These are phyloP conservation scores for Leptocoma aspasia DNA, from an alignment of 2,113 vertebrate genomes.

Conservation along the genomic window DNA sequence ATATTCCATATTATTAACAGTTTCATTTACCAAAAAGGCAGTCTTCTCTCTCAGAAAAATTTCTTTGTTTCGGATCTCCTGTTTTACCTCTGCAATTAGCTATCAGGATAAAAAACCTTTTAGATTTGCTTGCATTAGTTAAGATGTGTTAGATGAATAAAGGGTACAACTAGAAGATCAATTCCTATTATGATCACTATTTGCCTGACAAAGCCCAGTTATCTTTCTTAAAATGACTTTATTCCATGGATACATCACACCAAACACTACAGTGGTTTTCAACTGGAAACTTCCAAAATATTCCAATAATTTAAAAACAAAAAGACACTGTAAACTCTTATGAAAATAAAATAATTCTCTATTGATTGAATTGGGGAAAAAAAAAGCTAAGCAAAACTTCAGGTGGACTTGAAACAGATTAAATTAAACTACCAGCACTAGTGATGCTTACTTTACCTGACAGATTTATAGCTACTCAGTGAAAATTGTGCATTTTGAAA, in stretches of 20 bases:
- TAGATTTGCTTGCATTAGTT: neutral
- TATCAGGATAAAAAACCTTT: conserved; percentile 50
- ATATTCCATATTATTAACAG: conserved; percentile 85
- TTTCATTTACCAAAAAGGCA: conserved; percentile 81
- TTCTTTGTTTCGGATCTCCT: conserved; percentile 79
- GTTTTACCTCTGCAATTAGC: conserved; percentile 80
- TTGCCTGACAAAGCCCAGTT: neutral
- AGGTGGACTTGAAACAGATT: neutral
- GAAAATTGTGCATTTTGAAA: neutral
- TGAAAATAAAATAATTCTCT: neutral
- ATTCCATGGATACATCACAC: neutral
- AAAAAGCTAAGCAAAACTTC: neutral
- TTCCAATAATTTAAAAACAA: neutral
- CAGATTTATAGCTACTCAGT: neutral
- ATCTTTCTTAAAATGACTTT: neutral
- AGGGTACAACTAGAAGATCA: neutral
- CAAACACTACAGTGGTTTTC: neutral
- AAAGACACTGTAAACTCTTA: neutral
- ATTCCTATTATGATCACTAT: neutral
- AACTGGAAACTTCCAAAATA: neutral
- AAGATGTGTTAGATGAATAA: neutral
- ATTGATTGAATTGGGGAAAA: neutral
- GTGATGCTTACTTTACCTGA: neutral
- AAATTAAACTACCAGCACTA: neutral
- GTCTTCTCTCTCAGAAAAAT: conserved; percentile 78